These are phyloP conservation scores for Anthopleura xanthogrammica DNA, from an alignment of 92 coral and sea anemone species.

Conservation along the genomic window DNA sequence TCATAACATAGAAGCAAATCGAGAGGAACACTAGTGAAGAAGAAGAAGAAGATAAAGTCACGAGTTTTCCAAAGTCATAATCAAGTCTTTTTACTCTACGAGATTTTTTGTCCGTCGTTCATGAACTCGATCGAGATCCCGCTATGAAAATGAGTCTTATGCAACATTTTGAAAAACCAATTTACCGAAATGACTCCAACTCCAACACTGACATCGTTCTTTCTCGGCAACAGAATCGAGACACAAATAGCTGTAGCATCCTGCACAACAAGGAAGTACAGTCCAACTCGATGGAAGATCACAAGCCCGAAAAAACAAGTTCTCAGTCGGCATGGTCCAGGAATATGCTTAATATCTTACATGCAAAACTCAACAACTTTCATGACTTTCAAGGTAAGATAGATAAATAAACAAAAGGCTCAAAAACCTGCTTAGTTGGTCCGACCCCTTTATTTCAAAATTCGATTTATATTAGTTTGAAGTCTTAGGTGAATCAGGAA, in stretches of 20 bases:
- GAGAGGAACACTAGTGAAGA: not conserved
- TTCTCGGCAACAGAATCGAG: not conserved
- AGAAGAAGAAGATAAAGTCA: not conserved
- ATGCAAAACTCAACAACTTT: constrained; percentile 33
- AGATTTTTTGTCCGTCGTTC: not conserved
- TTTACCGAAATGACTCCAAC: not conserved
- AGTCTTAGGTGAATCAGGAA: not conserved
- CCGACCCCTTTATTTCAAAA: not conserved
- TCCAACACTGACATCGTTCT: not conserved
- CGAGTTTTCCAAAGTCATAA: not conserved
- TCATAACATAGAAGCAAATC: not conserved
- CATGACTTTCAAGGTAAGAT: constrained; percentile 29
- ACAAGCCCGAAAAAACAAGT: constrained; percentile 3
- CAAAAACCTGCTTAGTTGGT: not conserved
- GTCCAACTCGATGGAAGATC: constrained; percentile 4
- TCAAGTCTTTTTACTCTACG: not conserved
- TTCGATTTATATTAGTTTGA: not conserved
- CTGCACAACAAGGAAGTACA: not conserved
- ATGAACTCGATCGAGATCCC: not conserved
- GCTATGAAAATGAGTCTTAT: not conserved
- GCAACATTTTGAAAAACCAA: not conserved
- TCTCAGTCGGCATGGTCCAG: constrained; percentile 22
- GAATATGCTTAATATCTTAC: constrained; percentile 34
- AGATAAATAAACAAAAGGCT: not conserved
- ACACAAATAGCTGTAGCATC: not conserved